Evolutionary conservation across 1,140 invertebrate genomes (phyloP), one percentile per base, ranked within the genome.

Genomic region (Thaumatotibia leucotreta): DNA sequence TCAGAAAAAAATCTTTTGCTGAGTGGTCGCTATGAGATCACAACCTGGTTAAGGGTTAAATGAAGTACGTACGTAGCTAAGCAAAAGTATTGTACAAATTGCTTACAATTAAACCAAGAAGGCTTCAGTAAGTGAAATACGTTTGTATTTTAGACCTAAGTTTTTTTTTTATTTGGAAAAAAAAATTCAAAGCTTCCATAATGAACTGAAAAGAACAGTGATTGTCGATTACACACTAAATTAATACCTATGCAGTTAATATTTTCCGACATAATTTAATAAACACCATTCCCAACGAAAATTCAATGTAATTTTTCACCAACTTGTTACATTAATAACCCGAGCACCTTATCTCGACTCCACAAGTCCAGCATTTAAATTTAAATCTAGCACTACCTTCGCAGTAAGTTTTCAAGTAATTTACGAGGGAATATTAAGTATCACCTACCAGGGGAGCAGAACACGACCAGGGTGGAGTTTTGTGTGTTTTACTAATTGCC

Each of bases 401-500:
- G 83, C 79, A 82, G 73, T 88, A 87, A 88, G 77, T 88, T 90
- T 84, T 83, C 82, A 80, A 86, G 80, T 88, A 91, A 91, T 91
- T 91, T 91, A 91, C 84, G 79, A 80, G 68, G 70, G 84, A 88
- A 87, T 89, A 89, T 86, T 88, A 89, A 89, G 80, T 77, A 88
- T 89, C 85, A 89, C 86, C 84, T 89, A 90, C 86, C 88, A 86
- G 89, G 86, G 86, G 86, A 84, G 69, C 77, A 83, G 84, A 89
- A 89, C 89, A 91, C 66, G 85, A 80, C 75, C 79, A 78, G 87
- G 89, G 89, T 88, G 91, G 91, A 92, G 91, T 92, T 91, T 91
- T 92, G 91, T 92, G 84, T 92, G 89, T 90, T 91, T 90, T 91
- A 91, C 91, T 92, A 92, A 92, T 92, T 92, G 89, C 89, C 77